Base-by-base conservation (phyloP, 92 coral and sea anemone species). In the Scolanthus callimorphus region DNA sequence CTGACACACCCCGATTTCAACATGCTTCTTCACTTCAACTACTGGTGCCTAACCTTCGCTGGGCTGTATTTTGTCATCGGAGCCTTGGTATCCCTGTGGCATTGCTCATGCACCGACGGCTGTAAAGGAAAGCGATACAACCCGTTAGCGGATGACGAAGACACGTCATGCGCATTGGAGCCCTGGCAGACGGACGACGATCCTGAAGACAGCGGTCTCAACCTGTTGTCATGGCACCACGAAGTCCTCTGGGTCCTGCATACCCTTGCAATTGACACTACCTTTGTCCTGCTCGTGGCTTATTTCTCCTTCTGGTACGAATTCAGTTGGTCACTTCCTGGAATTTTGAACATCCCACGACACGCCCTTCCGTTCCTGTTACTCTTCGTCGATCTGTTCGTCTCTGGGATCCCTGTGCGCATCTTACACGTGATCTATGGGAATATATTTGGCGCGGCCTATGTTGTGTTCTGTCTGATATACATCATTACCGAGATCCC, bases 361-460 rank as follows among this genome's bases (percentile, higher is more conserved):
- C 95, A 87, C 50, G 65, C 69, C 2, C 64, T 83, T 2, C 81
- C 86, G 29, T 70, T 80, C 15, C 1, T 82, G 13, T 55, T 79
- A 30, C 54, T 87, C 80, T 24, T 87, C 2, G 37, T 87, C 28
- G 95, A 87, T 46, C 62, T 77, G 11, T 25, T 70, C 17, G 39
- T 74, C 76, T 67, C 84, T 39, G 60, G 84, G 22, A 63, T 87
- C 25, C 95, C 90, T 27, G 90, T 87, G 20, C 74, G 95, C 25
- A 6, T 87, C 23, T 27, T 70, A 19, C 95, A 87, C 64, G 77
- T 87, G 58, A 43, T 87, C 41, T 87, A 87, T 57, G 88, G 89
- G 65, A 76, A 87, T 71, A 51, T 87, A 37, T 77, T 87, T 57
- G 89, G 86, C 31, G 85, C 82, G 11, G 70, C 71, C 1, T 74